These are phyloP conservation scores for Electrophaes corylata DNA, from an alignment of 2,888 invertebrate species.

Conservation along the genomic window DNA sequence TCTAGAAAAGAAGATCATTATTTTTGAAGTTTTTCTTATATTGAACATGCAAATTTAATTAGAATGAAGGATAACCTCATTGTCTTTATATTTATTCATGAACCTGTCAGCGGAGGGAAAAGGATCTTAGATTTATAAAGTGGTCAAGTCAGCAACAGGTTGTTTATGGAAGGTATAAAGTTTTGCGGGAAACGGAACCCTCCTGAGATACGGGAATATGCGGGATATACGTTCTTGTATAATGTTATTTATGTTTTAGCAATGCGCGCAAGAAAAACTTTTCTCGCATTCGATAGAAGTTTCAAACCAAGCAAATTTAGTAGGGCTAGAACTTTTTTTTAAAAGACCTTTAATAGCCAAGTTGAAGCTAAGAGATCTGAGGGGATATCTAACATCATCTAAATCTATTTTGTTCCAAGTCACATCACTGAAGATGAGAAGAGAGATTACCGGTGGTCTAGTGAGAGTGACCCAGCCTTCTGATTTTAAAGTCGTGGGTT, in stretches of 20 bases:
- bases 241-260: neutral
- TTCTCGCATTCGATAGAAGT: neutral
- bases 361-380: too few relatives aligned
- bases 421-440: too few relatives aligned
- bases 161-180: constrained; percentile 36
- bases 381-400: too few relatives aligned
- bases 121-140: constrained; percentile 40
- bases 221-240: constrained; percentile 2
- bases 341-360: too few relatives aligned
- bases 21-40: constrained; percentile 10
- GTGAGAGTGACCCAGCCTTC: too few relatives aligned
- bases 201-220: constrained; percentile 24
- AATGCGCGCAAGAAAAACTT: neutral
- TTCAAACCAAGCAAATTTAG: too few relatives aligned
- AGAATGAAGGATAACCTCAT: constrained; percentile 12
- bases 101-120: constrained; percentile 28
- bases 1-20: neutral
- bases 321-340: too few relatives aligned
- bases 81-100: constrained; percentile 36
- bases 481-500: too few relatives aligned
- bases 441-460: too few relatives aligned
- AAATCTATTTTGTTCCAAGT: too few relatives aligned
- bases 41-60: constrained; percentile 21
- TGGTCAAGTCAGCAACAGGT: constrained; percentile 41
- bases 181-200: constrained; percentile 15